These are phyloP conservation scores for Takifugu ocellatus DNA, from an alignment of 2,797 vertebrate genomes.

Conservation along the genomic window DNA sequence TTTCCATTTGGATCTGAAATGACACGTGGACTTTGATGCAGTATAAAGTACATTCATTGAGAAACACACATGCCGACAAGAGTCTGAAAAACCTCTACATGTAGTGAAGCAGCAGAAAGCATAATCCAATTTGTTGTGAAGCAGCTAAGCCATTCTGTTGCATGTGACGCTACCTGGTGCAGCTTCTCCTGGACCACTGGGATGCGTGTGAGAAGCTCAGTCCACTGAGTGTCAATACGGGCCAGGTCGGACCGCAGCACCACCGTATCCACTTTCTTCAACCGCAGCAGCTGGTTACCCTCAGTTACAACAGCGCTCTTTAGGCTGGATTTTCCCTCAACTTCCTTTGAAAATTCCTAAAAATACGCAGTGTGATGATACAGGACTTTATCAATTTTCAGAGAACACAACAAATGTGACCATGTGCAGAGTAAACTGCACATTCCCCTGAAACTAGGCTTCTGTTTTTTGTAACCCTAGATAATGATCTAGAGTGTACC, in stretches of 20 bases:
- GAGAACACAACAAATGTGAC: too few species aligned
- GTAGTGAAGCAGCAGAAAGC: conserved; percentile 18
- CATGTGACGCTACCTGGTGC: conserved; percentile 83
- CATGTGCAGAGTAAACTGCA: too few species aligned
- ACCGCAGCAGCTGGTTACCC: conserved; percentile 89
- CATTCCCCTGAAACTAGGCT: too few species aligned
- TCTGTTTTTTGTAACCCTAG: too few species aligned
- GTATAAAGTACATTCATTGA: not conserved
- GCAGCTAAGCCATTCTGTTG: not conserved
- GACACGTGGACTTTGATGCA: not conserved
- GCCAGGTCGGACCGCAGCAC: conserved; percentile 83
- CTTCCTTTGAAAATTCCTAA: conserved; percentile 97
- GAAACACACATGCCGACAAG: conserved; percentile 3
- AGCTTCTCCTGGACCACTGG: conserved; percentile 95
- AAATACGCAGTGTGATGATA: not conserved
- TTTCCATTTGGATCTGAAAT: conserved; percentile 93
- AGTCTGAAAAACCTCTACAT: conserved; percentile 14
- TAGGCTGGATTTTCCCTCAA: conserved; percentile 87
- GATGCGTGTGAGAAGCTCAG: conserved; percentile 89
- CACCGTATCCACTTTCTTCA: conserved; percentile 93
- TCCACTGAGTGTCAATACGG: conserved; percentile 88
- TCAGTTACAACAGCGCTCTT: conserved; percentile 87
- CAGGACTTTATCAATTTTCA: too few species aligned
- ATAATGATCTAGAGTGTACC: too few species aligned
- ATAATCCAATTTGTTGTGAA: too few species aligned